These are phyloP conservation scores for Silurus glanis DNA, from an alignment of 2,113 vertebrate species.

Conservation along the genomic window DNA sequence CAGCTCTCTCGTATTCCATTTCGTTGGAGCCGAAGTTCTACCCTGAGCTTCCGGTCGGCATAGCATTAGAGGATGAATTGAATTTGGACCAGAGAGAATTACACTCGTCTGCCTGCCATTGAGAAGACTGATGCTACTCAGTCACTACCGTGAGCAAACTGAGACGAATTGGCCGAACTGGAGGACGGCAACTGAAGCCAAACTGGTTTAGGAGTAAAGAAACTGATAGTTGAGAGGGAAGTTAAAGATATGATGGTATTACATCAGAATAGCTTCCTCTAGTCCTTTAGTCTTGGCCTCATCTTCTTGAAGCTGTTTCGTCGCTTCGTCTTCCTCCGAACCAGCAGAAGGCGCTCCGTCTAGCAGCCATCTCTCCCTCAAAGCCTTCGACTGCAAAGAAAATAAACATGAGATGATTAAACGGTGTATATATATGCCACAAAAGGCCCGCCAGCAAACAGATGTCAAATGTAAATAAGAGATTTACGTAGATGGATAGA, in stretches of 20 bases:
- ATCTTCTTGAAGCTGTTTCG: conserved; percentile 83
- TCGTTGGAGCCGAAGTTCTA: conserved; percentile 29
- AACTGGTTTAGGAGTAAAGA: background rate
- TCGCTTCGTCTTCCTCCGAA: conserved; percentile 79
- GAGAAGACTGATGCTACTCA: conserved; percentile 35
- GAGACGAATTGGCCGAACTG: conserved; percentile 29
- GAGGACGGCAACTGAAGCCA: background rate
- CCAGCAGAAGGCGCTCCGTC: conserved; percentile 82
- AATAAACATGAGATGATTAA: background rate
- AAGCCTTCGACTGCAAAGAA: conserved; percentile 81
- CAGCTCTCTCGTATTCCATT: conserved; percentile 33
- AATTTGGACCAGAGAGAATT: conserved; percentile 45
- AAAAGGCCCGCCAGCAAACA: background rate
- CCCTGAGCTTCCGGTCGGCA: conserved; percentile 31
- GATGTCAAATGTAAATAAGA: background rate
- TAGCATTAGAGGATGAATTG: conserved; percentile 37
- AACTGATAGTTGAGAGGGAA: background rate
- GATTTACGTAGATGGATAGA: too few relatives aligned
- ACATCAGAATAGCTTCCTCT: conserved; percentile 87
- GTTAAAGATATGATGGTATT: background rate
- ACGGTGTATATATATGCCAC: background rate
- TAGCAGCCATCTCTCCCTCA: conserved; percentile 91
- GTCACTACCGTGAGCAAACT: conserved; percentile 38
- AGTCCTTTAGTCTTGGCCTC: conserved; percentile 79
- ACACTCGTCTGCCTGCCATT: conserved; percentile 32